Percentiles rank a stretch among this genome's conserved stretches.
phyloP scores from a whole-genome alignment of 2,888 invertebrate species.

The Calameuta pallipes region DNA sequence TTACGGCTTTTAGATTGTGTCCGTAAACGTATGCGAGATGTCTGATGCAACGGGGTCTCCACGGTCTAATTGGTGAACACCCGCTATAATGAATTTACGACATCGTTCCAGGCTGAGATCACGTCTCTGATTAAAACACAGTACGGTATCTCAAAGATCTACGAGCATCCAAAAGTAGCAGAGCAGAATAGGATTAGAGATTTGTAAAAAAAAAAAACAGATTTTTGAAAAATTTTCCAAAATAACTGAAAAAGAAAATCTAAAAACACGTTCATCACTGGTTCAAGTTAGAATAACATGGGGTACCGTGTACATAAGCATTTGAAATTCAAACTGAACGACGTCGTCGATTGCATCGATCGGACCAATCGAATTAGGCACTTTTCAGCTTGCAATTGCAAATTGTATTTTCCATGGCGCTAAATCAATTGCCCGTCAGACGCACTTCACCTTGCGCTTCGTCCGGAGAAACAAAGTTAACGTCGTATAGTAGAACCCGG shows the following conservation, averaged over 20 bases:
- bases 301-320: not conserved
- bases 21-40: constrained; percentile 17
- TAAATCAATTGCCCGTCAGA: constrained; percentile 26
- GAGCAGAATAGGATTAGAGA: not conserved
- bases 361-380: not conserved
- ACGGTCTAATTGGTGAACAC: constrained; percentile 29
- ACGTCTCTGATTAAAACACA: not conserved
- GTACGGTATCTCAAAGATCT: not conserved
- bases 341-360: not conserved
- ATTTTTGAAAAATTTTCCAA: not conserved
- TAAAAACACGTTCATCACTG: not conserved
- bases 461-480: constrained; percentile 31
- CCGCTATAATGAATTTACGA: constrained; percentile 37
- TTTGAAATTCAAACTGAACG: not conserved
- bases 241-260: not conserved
- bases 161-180: not conserved
- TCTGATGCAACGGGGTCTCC: constrained; percentile 11
- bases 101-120: constrained; percentile 14
- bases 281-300: not conserved
- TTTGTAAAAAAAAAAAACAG: not conserved
- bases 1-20: constrained; percentile 29
- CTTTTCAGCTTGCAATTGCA: constrained; percentile 22
- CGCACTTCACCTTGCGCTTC: constrained; percentile 3
- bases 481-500: not conserved
- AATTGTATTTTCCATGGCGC: constrained; percentile 30